Conservation (phyloP, 2,888 invertebrate genomes). For the Scaptomyza reducta region DNA sequence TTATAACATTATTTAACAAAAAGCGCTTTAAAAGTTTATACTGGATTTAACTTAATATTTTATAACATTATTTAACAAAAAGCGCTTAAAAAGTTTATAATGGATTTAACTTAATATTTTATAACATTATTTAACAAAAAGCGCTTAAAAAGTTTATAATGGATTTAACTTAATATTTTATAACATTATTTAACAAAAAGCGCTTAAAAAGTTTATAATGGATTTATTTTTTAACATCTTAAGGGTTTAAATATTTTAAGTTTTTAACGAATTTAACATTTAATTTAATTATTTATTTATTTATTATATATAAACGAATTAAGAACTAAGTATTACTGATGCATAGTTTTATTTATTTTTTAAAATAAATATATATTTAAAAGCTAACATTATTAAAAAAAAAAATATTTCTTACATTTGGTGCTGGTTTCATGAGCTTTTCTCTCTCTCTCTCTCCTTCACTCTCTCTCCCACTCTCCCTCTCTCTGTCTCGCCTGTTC, state of each 20-base stretch:
- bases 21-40: no score
- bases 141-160: no score
- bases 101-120: no score
- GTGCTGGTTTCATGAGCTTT: slow-evolving; percentile 41
- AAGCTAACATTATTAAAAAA: slow-evolving; percentile 4
- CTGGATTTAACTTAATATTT: no score
- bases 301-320: background rate
- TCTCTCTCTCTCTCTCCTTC: slow-evolving; percentile 12
- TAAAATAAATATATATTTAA: background rate
- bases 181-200: no score
- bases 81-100: no score
- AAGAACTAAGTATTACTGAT: background rate
- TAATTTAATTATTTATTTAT: background rate
- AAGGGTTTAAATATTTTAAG: background rate
- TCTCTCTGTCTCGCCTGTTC: background rate
- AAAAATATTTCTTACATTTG: slow-evolving; percentile 15
- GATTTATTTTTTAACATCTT: background rate
- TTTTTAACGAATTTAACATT: background rate
- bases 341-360: background rate
- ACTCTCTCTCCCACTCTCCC: slow-evolving; percentile 26
- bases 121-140: background rate
- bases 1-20: no score
- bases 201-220: no score
- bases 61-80: background rate
- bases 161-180: no score